Percentiles rank a stretch among this genome's conserved stretches.
Evolutionary conservation across 2,888 invertebrate genomes (phyloP).

Genomic region (Brachypalpus laphriformis): DNA sequence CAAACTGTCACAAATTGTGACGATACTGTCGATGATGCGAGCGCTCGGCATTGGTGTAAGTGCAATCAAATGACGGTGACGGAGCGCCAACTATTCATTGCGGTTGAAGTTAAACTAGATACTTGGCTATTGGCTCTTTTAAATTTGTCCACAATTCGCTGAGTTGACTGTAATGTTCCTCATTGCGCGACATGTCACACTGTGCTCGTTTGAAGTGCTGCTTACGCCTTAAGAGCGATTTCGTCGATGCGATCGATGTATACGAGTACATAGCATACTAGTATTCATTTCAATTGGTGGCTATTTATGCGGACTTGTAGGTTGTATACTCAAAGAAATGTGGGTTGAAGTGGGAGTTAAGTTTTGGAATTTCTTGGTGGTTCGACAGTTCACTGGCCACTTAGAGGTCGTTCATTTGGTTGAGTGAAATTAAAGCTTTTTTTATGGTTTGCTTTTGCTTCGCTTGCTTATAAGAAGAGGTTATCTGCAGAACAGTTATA

Average conservation of each 20-base stretch:
- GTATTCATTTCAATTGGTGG: constrained; percentile 53
- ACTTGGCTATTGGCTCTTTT: constrained; percentile 27
- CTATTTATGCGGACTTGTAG: neutral
- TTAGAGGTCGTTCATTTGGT: constrained; percentile 1
- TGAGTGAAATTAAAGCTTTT: neutral
- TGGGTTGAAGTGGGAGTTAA: constrained; percentile 35
- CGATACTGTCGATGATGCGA: constrained; percentile 15
- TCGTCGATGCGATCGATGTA: constrained; percentile 12
- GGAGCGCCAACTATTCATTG: constrained; percentile 46
- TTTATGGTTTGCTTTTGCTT: neutral
- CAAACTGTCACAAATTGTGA: constrained; percentile 43
- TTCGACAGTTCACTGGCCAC: constrained; percentile 24
- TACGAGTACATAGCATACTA: neutral
- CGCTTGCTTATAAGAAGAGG: neutral
- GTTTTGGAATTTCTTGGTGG: constrained; percentile 10
- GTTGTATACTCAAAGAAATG: constrained; percentile 19
- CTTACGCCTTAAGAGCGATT: constrained; percentile 19
- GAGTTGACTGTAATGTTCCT: constrained; percentile 11
- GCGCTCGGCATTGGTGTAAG: neutral
- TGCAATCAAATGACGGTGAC: constrained; percentile 41
- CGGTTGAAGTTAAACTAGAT: constrained; percentile 56
- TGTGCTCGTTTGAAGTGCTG: constrained; percentile 16
- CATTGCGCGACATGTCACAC: constrained; percentile 54
- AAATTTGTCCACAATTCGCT: constrained; percentile 8
- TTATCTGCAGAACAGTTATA: neutral